Percentiles rank a stretch among this genome's conserved stretches.
Evolutionary conservation across 2,797 vertebrate species (phyloP).

Genomic region (Neosilurus mollespiculum): DNA sequence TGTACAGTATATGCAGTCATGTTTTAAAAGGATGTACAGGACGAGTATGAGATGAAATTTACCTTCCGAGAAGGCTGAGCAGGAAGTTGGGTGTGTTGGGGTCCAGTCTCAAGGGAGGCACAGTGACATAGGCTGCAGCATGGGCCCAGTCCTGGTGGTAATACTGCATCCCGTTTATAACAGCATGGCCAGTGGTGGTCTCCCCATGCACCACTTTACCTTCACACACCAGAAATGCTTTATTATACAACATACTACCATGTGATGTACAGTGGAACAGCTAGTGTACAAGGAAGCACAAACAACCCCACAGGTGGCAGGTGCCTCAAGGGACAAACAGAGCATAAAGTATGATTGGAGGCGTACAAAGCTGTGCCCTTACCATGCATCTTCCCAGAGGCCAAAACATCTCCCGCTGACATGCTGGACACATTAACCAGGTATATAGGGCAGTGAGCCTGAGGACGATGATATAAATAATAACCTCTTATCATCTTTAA

Average conservation of each 20-base stretch:
- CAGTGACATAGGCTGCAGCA: conserved; percentile 89
- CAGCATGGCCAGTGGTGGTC: conserved; percentile 88
- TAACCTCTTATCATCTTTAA: background rate
- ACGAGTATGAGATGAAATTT: conserved; percentile 56
- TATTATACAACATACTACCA: background rate
- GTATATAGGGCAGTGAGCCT: conserved; percentile 95
- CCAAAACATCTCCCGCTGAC: conserved; percentile 89
- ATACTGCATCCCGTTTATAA: conserved; percentile 92
- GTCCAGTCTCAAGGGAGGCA: conserved; percentile 92
- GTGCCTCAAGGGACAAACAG: background rate
- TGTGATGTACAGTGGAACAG: background rate
- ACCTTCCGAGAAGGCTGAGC: conserved; percentile 96
- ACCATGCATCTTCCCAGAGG: conserved; percentile 96
- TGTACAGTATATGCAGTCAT: background rate
- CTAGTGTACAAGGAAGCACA: background rate
- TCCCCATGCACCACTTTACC: conserved; percentile 93
- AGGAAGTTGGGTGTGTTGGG: conserved; percentile 90
- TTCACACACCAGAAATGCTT: conserved; percentile 58
- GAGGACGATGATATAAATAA: background rate
- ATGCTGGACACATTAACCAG: conserved; percentile 94
- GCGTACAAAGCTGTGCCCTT: conserved; percentile 46
- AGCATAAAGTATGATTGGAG: background rate
- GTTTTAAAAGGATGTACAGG: background rate
- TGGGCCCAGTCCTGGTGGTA: conserved; percentile 97
- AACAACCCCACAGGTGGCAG: background rate